A percentile compares a stretch with the other conserved stretches of the same genome.
Evolutionary conservation across 30 jellyfish, hydroid and myxozoan genomes (phyloP).

Genomic region (Cassiopea xamachana): DNA sequence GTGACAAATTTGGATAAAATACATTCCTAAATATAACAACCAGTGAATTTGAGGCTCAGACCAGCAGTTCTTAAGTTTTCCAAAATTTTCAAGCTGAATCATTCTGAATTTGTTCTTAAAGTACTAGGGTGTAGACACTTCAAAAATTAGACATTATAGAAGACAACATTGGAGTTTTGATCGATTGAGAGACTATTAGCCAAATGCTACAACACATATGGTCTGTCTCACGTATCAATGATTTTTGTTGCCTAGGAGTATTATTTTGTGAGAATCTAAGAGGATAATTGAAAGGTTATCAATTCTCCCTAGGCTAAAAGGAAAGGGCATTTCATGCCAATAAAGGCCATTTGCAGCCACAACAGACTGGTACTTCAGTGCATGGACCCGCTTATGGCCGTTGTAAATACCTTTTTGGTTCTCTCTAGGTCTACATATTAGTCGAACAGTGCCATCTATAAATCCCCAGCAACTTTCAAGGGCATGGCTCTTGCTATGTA

Average conservation of each 20-base stretch:
- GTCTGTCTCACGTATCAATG: not conserved
- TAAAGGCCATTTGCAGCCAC: conserved; percentile 69
- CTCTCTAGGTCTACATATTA: conserved; percentile 66
- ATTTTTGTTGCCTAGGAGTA: too few relatives aligned
- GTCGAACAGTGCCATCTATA: conserved; percentile 76
- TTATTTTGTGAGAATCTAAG: not conserved
- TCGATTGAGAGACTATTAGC: not conserved
- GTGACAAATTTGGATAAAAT: not conserved
- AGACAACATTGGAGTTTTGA: not conserved
- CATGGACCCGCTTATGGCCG: conserved; percentile 80
- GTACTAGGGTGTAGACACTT: not conserved
- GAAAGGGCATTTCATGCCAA: conserved; percentile 7
- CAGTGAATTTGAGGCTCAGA: not conserved
- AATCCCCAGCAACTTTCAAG: conserved; percentile 71
- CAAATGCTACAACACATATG: not conserved
- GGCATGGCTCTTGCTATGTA: conserved; percentile 54
- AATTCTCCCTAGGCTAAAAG: conserved; percentile 30
- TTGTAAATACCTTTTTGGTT: conserved; percentile 58
- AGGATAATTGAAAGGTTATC: too few relatives aligned
- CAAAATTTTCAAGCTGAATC: not conserved
- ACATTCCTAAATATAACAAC: not conserved
- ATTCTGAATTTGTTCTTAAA: not conserved
- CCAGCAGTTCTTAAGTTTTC: not conserved
- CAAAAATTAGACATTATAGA: not conserved
- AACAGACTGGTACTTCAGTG: conserved; percentile 58